Evolutionary conservation across 2,797 vertebrate species (phyloP), one percentile per base, ranked within the genome.

Genomic region (Mormyrus proboscirostris): DNA sequence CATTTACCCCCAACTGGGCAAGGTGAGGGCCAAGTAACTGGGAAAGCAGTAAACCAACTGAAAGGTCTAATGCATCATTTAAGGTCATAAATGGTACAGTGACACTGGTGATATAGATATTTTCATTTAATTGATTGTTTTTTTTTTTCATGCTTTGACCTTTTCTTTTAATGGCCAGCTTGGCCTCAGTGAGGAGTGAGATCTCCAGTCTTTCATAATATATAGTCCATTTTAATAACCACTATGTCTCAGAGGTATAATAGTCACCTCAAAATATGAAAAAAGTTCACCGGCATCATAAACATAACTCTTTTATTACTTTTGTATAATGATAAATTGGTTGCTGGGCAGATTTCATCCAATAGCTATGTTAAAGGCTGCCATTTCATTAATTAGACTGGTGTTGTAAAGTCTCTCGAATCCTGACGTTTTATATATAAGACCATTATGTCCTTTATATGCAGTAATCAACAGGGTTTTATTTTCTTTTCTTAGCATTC

Each of bases 41-140:
- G 55, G 55, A 83, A 10, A 57, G 38, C 79, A 82, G 55, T 88
- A 59, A 33, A 41, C 41, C 22, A 41, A 84, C n/a, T 47, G 82
- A 47, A 53, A 65, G 83, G 57, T 89, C 57, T 53, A 86, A 86
- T 47, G 47, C 47, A 86, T 86, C 19, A 89, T 62, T 38, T 84
- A 59, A 86, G 57, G 62, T 69, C 79, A 86, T 65, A 89, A 41
- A 29, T 69, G 38, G 10, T 41, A 57, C 12, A 33, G 22, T 86
- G 47, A 49, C 49, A 73, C 59, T 19, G 29, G 44, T 73, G 83
- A 89, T 65, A 85, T 49, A 55, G 55, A 86, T 10, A 22, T 89
- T 86, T 89, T 86, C 57, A 89, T 86, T 85, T 82, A 69, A 65
- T 29, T 49, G 82, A 84, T 86, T 47, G 50, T 86, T 86, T 53